Percentiles rank a stretch among this genome's conserved stretches.
These are phyloP conservation scores for Cirrhinus molitorella DNA, from an alignment of 2,797 vertebrate genomes.

Conservation along the genomic window DNA sequence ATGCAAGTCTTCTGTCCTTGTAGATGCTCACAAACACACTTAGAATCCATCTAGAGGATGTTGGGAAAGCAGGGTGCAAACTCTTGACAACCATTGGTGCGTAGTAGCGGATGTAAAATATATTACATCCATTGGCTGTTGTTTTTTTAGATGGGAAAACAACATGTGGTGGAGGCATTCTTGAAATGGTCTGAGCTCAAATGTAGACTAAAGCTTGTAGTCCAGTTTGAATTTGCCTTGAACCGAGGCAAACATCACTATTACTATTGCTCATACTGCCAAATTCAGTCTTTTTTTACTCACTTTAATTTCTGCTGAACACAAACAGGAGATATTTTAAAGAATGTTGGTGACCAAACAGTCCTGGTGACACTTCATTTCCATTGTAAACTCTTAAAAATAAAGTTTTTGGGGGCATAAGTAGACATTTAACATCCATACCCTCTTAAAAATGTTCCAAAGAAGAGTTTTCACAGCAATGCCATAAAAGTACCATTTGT, in stretches of 20 bases:
- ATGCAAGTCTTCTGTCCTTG: constrained; percentile 32
- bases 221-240: too few species aligned
- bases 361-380: not conserved
- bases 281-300: not conserved
- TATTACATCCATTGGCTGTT: not conserved
- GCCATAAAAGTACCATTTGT: not conserved
- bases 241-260: not conserved
- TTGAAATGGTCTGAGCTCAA: constrained; percentile 2
- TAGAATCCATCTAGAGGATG: constrained; percentile 23
- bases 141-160: constrained; percentile 8
- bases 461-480: not conserved
- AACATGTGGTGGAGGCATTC: not conserved
- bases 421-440: not conserved
- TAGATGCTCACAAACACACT: not conserved
- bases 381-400: not conserved
- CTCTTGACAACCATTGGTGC: not conserved
- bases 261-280: not conserved
- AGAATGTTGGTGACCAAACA: not conserved
- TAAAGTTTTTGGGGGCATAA: too few species aligned
- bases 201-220: not conserved
- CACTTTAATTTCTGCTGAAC: not conserved
- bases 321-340: not conserved
- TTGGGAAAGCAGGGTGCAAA: not conserved
- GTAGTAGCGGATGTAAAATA: not conserved
- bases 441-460: not conserved